A percentile compares a stretch with the other conserved stretches of the same genome.
Conservation (phyloP, 2,113 vertebrate species). For the Orycteropus afer region DNA sequence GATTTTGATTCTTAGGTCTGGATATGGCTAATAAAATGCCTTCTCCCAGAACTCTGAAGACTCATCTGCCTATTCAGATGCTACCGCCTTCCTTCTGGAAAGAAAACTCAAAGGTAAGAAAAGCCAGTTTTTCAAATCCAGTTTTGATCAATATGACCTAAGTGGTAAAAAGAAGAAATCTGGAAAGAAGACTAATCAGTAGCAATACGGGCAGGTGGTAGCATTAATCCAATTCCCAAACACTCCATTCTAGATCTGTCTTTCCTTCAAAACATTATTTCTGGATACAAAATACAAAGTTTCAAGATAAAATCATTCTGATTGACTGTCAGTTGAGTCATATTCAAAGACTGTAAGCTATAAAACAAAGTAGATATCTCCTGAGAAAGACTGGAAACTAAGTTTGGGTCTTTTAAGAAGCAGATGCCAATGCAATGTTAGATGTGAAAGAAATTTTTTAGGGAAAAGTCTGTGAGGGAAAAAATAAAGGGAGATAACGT, state of each 20-base stretch:
- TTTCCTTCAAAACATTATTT: background rate
- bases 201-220: background rate
- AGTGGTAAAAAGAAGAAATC: background rate
- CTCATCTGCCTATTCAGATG: slow-evolving; percentile 85
- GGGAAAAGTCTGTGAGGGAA: background rate
- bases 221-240: background rate
- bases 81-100: slow-evolving; percentile 87
- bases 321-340: background rate
- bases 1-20: slow-evolving; percentile 77
- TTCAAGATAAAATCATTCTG: background rate
- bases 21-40: slow-evolving; percentile 84
- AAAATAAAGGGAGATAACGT: background rate
- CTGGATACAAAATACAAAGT: background rate
- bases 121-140: background rate
- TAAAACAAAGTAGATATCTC: background rate
- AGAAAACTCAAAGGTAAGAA: slow-evolving; percentile 85
- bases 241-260: background rate
- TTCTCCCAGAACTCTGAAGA: slow-evolving; percentile 87
- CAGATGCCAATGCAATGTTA: background rate
- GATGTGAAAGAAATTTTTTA: background rate
- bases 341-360: background rate
- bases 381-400: background rate
- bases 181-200: background rate
- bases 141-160: background rate
- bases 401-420: background rate